These are phyloP conservation scores for Plebejus anna DNA, from an alignment of 2,888 invertebrate genomes.

Conservation along the genomic window DNA sequence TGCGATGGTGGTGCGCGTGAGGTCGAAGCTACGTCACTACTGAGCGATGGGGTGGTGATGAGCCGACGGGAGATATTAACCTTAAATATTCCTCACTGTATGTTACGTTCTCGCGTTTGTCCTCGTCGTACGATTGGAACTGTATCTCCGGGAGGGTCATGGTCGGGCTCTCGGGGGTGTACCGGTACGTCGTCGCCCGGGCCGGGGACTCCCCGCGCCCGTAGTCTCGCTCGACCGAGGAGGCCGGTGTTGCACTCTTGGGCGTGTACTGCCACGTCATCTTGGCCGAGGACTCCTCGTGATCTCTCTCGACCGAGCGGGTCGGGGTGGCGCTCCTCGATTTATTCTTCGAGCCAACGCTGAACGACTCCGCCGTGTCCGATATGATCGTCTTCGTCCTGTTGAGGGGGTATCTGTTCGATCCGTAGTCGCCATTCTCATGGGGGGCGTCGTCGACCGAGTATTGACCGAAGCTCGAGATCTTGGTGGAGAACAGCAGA, in stretches of 20 bases:
- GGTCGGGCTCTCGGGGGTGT: slow-evolving; percentile 65
- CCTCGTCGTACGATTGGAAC: slow-evolving; percentile 78
- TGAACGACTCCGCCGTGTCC: slow-evolving; percentile 65
- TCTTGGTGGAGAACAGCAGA: slow-evolving; percentile 74
- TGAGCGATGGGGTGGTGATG: slow-evolving; percentile 47
- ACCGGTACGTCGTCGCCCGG: slow-evolving; percentile 70
- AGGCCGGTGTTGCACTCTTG: slow-evolving; percentile 45
- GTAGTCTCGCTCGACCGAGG: slow-evolving; percentile 56
- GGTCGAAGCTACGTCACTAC: slow-evolving; percentile 55
- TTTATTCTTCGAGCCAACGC: slow-evolving; percentile 64
- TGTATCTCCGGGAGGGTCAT: slow-evolving; percentile 65
- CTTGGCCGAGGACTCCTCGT: slow-evolving; percentile 52
- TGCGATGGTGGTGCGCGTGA: slow-evolving; percentile 56
- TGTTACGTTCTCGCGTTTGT: slow-evolving; percentile 53
- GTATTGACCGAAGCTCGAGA: slow-evolving; percentile 75
- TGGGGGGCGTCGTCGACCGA: slow-evolving; percentile 61
- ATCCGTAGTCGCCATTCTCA: slow-evolving; percentile 65
- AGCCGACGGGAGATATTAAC: slow-evolving; percentile 66
- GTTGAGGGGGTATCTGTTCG: slow-evolving; percentile 69
- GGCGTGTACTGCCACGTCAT: slow-evolving; percentile 72
- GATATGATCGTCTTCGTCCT: slow-evolving; percentile 69
- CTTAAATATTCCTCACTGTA: slow-evolving; percentile 75
- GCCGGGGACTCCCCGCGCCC: slow-evolving; percentile 46
- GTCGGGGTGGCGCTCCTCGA: slow-evolving; percentile 54
- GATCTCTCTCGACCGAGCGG: slow-evolving; percentile 56